These are phyloP conservation scores for Ditula angustiorana DNA, from an alignment of 2,888 invertebrate species.

Conservation along the genomic window DNA sequence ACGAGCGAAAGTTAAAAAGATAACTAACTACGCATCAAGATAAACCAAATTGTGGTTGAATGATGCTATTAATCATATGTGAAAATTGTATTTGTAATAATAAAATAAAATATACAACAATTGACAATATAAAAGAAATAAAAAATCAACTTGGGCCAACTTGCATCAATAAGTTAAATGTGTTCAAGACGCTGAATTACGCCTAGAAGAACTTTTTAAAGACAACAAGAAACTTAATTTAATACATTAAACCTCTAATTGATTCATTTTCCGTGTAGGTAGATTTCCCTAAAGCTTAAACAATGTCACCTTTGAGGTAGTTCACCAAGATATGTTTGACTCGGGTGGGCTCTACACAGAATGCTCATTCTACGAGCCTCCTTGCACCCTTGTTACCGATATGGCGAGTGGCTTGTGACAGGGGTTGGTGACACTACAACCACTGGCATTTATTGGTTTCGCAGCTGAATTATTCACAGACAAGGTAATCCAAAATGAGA, in stretches of 20 bases:
- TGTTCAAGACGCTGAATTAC: too few relatives aligned
- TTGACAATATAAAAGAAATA: too few relatives aligned
- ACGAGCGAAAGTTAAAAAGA: too few relatives aligned
- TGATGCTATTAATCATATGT: too few relatives aligned
- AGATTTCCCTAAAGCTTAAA: constrained; percentile 2
- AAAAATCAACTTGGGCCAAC: too few relatives aligned
- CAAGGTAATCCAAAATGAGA: neutral
- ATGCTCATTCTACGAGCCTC: constrained; percentile 37
- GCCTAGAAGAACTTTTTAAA: too few relatives aligned
- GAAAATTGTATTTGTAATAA: too few relatives aligned
- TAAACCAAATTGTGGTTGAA: too few relatives aligned
- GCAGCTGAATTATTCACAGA: neutral
- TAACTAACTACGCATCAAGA: too few relatives aligned
- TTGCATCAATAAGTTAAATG: too few relatives aligned
- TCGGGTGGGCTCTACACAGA: constrained; percentile 1
- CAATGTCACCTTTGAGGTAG: constrained; percentile 8
- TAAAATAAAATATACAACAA: too few relatives aligned
- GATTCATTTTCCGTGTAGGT: too few relatives aligned
- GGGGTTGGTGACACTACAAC: constrained; percentile 51
- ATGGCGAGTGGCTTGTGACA: constrained; percentile 55
- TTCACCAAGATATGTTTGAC: constrained; percentile 9
- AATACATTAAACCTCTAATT: neutral
- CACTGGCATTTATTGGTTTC: constrained; percentile 19
- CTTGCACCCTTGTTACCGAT: constrained; percentile 56
- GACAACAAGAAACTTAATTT: neutral